Conservation (phyloP, 2,113 vertebrate species). For the Puffinus mauretanicus region DNA sequence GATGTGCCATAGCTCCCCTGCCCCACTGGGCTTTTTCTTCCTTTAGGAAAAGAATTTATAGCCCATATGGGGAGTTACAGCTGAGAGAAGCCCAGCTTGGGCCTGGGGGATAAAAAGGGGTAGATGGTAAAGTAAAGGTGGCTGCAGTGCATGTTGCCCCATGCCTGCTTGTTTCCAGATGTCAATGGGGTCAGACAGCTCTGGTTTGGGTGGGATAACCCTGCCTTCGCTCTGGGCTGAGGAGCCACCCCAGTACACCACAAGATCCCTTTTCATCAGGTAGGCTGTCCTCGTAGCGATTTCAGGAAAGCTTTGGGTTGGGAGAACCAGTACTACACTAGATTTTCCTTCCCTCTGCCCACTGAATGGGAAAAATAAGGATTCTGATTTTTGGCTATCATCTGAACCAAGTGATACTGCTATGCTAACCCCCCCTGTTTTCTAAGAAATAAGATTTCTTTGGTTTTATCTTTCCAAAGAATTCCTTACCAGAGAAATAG, state of each 20-base stretch:
- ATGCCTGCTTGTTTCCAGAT: not conserved
- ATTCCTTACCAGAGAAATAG: not conserved
- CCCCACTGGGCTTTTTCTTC: not conserved
- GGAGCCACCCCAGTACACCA: not conserved
- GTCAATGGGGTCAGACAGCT: not conserved
- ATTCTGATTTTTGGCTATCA: not conserved
- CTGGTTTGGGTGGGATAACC: not conserved
- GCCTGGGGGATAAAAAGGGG: not conserved
- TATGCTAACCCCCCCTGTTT: not conserved
- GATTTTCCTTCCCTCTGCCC: not conserved
- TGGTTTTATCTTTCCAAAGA: not conserved
- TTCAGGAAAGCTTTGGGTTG: not conserved
- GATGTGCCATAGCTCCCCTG: not conserved
- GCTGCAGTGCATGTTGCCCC: not conserved
- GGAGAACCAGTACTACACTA: not conserved
- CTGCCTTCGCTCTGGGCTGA: not conserved
- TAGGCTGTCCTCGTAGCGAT: not conserved
- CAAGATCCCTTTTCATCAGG: not conserved
- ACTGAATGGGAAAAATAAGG: not conserved
- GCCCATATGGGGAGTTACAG: not conserved
- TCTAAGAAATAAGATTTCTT: not conserved
- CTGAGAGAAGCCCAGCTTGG: not conserved
- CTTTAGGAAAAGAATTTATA: not conserved
- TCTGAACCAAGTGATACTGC: not conserved
- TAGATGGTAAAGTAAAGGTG: not conserved